phyloP scores from a whole-genome alignment of 2,888 invertebrate genomes.

The Acronicta psi region DNA sequence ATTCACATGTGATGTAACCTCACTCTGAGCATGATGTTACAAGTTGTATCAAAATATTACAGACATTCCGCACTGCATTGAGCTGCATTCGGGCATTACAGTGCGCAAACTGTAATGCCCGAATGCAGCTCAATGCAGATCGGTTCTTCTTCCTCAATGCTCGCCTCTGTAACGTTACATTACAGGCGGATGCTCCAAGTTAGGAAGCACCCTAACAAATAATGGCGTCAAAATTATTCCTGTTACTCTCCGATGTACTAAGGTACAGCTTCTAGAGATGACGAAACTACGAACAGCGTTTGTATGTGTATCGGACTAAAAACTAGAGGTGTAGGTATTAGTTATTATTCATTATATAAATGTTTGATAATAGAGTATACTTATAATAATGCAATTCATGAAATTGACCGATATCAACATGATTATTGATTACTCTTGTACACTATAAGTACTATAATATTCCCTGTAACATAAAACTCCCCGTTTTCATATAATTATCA shows the following conservation, averaged over 20 bases:
- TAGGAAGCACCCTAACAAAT: too few species aligned
- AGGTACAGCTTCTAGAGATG: background rate
- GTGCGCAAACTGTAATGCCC: too few species aligned
- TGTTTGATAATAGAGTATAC: constrained; percentile 36
- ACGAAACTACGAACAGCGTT: background rate
- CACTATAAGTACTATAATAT: constrained; percentile 31
- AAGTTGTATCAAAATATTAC: too few species aligned
- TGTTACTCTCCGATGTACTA: background rate
- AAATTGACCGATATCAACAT: constrained; percentile 37
- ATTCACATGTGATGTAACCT: too few species aligned
- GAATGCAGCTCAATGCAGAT: too few species aligned
- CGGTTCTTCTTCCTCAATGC: too few species aligned
- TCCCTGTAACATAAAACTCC: constrained; percentile 47
- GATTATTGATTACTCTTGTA: background rate
- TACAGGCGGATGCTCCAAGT: too few species aligned
- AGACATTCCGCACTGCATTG: too few species aligned
- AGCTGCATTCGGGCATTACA: too few species aligned
- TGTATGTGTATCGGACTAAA: constrained; percentile 14
- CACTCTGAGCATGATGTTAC: too few species aligned
- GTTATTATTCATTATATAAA: constrained; percentile 2
- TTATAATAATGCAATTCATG: constrained; percentile 44
- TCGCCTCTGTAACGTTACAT: too few species aligned
- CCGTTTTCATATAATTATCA: constrained; percentile 28
- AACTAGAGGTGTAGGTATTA: constrained; percentile 4
- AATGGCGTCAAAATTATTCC: background rate